phyloP scores from a whole-genome alignment of 2,797 vertebrate species.

The Prunella strophiata region DNA sequence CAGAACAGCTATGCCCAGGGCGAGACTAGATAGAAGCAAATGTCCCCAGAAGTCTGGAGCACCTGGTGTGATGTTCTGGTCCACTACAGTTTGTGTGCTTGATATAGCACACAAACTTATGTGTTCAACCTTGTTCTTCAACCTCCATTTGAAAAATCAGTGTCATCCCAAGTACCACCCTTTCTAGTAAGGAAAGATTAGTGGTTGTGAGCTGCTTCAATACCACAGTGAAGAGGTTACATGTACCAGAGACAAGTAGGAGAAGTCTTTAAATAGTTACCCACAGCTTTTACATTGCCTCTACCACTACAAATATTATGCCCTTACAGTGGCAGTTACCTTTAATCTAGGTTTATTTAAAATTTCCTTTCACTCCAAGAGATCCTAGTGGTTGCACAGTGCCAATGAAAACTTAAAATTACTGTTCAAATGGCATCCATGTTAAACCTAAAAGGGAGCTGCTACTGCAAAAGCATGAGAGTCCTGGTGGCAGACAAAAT shows the following conservation, averaged over 20 bases:
- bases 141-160: neutral
- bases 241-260: rapidly evolving
- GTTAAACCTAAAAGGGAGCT: neutral
- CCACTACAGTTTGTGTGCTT: neutral
- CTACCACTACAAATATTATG: neutral
- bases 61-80: rapidly evolving
- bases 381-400: neutral
- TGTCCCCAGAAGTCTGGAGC: neutral
- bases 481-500: neutral
- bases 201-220: neutral
- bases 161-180: neutral
- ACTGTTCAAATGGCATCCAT: neutral
- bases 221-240: neutral
- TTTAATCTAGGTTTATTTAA: neutral
- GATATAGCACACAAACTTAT: neutral
- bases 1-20: neutral
- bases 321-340: neutral
- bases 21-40: neutral
- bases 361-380: neutral
- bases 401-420: neutral
- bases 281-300: neutral
- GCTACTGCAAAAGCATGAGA: neutral
- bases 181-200: neutral
- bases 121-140: neutral
- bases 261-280: neutral